These are phyloP conservation scores for Cryptus viduatorius DNA, from an alignment of 2,888 invertebrate species.

Conservation along the genomic window DNA sequence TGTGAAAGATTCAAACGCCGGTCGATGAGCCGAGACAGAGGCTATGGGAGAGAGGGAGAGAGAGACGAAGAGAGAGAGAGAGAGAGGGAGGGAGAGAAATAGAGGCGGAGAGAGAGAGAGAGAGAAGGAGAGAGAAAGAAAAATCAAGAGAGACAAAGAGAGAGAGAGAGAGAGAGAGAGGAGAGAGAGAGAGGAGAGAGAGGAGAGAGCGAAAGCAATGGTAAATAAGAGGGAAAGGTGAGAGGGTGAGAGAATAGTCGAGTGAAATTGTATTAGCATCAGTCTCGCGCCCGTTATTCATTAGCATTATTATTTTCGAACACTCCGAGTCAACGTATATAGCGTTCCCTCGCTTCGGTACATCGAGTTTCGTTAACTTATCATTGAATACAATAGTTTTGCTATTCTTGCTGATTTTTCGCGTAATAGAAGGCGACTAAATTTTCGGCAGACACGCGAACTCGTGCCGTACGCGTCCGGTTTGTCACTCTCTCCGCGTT, in stretches of 20 bases:
- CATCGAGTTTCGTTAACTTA: background rate
- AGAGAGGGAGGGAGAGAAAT: too few relatives aligned
- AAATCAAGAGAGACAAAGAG: slow-evolving; percentile 22
- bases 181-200: slow-evolving; percentile 18
- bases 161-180: background rate
- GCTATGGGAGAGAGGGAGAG: background rate
- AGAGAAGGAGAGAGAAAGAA: slow-evolving; percentile 20
- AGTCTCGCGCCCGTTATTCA: slow-evolving; percentile 70
- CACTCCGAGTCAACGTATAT: background rate
- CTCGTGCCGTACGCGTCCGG: background rate
- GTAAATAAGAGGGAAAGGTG: slow-evolving; percentile 39
- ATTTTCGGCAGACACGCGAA: background rate
- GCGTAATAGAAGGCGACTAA: too few relatives aligned
- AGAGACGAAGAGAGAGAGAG: slow-evolving; percentile 17
- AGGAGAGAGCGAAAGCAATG: slow-evolving; percentile 23
- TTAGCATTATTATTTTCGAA: slow-evolving; percentile 71
- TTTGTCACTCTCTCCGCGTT: slow-evolving; percentile 6
- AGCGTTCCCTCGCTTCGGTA: background rate
- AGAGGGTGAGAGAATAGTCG: slow-evolving; percentile 30
- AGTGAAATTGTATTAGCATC: slow-evolving; percentile 72
- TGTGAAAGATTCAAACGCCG: slow-evolving; percentile 58
- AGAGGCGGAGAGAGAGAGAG: slow-evolving; percentile 12
- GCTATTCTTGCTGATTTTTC: background rate
- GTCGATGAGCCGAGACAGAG: slow-evolving; percentile 62
- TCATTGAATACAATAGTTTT: slow-evolving; percentile 1